phyloP scores from a whole-genome alignment of 2,797 vertebrate species.

The Cynodonichthys magdalenae region DNA sequence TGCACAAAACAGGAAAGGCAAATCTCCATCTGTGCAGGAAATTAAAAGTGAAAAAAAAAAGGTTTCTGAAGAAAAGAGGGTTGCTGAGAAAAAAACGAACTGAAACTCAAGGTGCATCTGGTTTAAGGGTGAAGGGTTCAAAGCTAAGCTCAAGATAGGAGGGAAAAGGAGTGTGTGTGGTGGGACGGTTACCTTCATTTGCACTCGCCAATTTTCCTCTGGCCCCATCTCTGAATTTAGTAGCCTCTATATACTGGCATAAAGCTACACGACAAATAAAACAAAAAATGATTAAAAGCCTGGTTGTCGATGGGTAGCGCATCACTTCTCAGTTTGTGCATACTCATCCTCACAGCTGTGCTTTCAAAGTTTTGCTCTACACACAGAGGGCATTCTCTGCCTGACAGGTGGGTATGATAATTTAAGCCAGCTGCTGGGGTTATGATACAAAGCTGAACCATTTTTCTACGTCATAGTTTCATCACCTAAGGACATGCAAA shows the following conservation, averaged over 20 bases:
- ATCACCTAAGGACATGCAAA: conserved; percentile 37
- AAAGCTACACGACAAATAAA: conserved; percentile 98
- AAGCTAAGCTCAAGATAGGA: conserved; percentile 81
- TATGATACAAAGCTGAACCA: conserved; percentile 18
- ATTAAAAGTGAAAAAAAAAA: conserved; percentile 46
- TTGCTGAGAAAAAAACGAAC: not conserved
- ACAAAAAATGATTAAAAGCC: conserved; percentile 86
- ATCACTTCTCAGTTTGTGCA: conserved; percentile 67
- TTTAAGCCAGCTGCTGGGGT: conserved; percentile 27
- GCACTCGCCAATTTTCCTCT: conserved; percentile 91
- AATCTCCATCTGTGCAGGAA: conserved; percentile 58
- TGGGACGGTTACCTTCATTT: conserved; percentile 92
- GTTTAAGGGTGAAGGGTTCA: conserved; percentile 82
- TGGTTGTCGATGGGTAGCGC: conserved; percentile 56
- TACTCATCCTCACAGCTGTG: conserved; percentile 40
- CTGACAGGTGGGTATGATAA: conserved; percentile 38
- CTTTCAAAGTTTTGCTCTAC: conserved; percentile 61
- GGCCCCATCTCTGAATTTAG: conserved; percentile 97
- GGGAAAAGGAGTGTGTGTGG: conserved; percentile 74
- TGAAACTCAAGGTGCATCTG: conserved; percentile 60
- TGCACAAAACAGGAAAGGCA: conserved; percentile 55
- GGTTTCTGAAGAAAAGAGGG: conserved; percentile 52
- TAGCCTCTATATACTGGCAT: conserved; percentile 99
- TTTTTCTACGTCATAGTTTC: conserved; percentile 17
- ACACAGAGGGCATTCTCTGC: conserved; percentile 12